Percentiles rank a stretch among this genome's conserved stretches.
Conservation (phyloP, 2,113 vertebrate species). For the Pao palembangensis region DNA sequence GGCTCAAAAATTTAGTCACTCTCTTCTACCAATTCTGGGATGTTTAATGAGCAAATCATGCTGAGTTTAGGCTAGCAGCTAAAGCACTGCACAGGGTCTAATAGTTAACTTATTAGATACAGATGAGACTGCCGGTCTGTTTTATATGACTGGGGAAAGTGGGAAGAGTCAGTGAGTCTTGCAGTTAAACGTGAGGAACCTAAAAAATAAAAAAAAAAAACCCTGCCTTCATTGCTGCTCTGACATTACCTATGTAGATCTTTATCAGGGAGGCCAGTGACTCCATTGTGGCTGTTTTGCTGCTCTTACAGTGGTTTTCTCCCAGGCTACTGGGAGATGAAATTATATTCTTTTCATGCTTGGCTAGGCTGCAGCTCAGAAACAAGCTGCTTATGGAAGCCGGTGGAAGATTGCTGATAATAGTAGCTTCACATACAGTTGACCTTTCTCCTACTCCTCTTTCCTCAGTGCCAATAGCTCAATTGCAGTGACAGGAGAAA, state of each 20-base stretch:
- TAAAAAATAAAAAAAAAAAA: conserved; percentile 56
- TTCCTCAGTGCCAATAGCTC: conserved; percentile 60
- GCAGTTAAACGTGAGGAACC: conserved; percentile 58
- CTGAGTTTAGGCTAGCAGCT: conserved; percentile 24
- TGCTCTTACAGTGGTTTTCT: conserved; percentile 74
- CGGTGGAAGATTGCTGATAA: conserved; percentile 74
- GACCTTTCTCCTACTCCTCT: conserved; percentile 73
- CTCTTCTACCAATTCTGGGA: too few relatives aligned
- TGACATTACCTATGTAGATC: conserved; percentile 79
- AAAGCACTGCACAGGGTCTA: conserved; percentile 19
- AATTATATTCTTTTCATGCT: conserved; percentile 80
- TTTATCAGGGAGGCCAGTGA: conserved; percentile 72
- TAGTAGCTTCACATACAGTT: conserved; percentile 75
- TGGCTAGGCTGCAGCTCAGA: conserved; percentile 79
- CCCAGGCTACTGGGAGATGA: conserved; percentile 74
- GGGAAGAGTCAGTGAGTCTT: conserved; percentile 57
- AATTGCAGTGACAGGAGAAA: conserved; percentile 70
- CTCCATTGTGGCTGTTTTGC: conserved; percentile 78
- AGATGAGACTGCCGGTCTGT: too few relatives aligned
- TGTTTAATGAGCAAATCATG: too few relatives aligned
- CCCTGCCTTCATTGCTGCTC: conserved; percentile 74
- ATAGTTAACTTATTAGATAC: too few relatives aligned
- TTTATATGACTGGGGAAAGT: conserved; percentile 64
- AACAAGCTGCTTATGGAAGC: conserved; percentile 77
- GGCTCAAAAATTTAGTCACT: too few relatives aligned